Evolutionary conservation across 2,888 invertebrate species (phyloP), one percentile per base, ranked within the genome.

Genomic region (Bimastos eiseni): DNA sequence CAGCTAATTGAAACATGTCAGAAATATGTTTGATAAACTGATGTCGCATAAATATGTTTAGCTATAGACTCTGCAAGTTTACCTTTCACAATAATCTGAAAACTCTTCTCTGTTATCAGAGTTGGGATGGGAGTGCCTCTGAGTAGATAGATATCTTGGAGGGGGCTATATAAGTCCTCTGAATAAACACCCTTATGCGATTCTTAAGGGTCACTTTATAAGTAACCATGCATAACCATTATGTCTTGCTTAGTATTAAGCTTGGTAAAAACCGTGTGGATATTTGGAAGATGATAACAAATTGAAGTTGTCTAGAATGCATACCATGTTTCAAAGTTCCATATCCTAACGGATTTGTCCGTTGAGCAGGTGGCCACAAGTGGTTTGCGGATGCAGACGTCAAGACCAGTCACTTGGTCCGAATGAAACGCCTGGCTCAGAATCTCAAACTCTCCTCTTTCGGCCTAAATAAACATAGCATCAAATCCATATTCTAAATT

Each of bases 361-460:
- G 96, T 95, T 88, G 97, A 97, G 90, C 95, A 96, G 0, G 98
- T 98, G 95, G 98, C 97, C 92, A 98, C 96, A 91, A 98, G 96
- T 0, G 98, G 97, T 94, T 98, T 98, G 97, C 98, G 97, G 1
- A 97, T 96, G 94, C 98, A 98, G 92, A 97, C 96, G 4, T 98
- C 97, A 70, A 98, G 95, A 8, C 97, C 97, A 86, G 97, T 97
- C 88, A 98, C 97, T 21, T 97, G 96, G 0, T 97, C 98, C 92
- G 97, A 97, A 94, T 98, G 98, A 92, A 95, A 95, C 13, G 92
- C 83, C 90, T 92, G 92, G n/a, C 92, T 83, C 89, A 95, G 92
- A 8, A 94, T 93, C 92, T 95, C 95, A 93, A 95, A 95, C 70
- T 93, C 92, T 4, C 94, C 94, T 91, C 94, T 93, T 90, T 95